A percentile compares a stretch with the other conserved stretches of the same genome.
Evolutionary conservation across 2,797 vertebrate species (phyloP).

Genomic region (Catharus ustulatus): DNA sequence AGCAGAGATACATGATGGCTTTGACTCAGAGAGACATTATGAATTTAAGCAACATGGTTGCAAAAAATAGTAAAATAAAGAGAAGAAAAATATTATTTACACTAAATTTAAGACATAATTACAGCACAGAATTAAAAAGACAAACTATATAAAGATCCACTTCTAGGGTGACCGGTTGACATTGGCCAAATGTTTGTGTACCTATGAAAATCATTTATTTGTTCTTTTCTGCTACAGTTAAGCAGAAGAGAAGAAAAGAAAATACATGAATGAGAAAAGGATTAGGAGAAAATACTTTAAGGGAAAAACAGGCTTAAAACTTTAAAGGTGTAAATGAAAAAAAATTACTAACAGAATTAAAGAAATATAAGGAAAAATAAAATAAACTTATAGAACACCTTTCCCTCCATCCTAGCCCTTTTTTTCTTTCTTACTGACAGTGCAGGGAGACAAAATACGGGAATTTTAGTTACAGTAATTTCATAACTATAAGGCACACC

Average conservation of each 20-base stretch:
- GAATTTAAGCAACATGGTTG: background rate
- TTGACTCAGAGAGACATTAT: background rate
- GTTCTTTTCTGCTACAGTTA: background rate
- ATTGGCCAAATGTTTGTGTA: background rate
- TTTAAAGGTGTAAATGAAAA: background rate
- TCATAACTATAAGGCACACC: too few relatives aligned
- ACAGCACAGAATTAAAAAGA: background rate
- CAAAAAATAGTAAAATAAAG: background rate
- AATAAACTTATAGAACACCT: background rate
- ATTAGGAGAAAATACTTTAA: background rate
- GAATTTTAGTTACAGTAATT: background rate
- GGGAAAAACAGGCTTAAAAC: background rate
- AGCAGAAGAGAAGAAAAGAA: background rate
- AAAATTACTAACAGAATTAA: too few relatives aligned
- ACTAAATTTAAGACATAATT: background rate
- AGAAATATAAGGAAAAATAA: background rate
- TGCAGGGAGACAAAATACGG: background rate
- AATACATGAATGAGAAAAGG: background rate
- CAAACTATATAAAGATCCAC: background rate
- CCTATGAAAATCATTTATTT: background rate
- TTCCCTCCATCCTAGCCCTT: background rate
- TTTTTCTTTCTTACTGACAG: background rate
- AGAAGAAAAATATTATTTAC: background rate
- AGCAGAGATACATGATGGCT: background rate
- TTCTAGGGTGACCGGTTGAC: accelerated